Base-by-base conservation (phyloP, 2,888 invertebrate species). In the Taphrorychus bicolor region DNA sequence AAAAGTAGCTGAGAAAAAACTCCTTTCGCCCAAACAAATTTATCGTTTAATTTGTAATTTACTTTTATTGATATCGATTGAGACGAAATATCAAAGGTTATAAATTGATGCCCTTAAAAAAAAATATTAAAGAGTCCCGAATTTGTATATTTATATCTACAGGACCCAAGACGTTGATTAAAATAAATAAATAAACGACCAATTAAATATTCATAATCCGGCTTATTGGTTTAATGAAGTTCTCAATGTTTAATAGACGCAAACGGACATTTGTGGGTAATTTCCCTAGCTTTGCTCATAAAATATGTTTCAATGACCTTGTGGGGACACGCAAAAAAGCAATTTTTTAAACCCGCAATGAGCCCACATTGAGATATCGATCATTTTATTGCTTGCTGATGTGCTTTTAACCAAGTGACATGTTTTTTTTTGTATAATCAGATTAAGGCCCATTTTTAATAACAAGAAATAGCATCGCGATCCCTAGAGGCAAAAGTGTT, bases 201-300 rank as follows among this genome's bases (percentile, higher is more conserved):
- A 32, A 32, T 32, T 9, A 32, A 1, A 32, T 3, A 9, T 32
- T 32, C 32, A 3, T 32, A 32, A 2, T 32, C 11, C 32, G 7
- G 32, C 1, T 32, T 3, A 32, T 32, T 32, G 32, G 32, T 32
- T 42, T 62, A 56, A 62, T 62, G 14, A 32, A 62, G 56, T 62
- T 56, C 45, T 54, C 52, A 56, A 62, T 54, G 54, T 45, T 54
- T 62, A 56, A 62, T 53, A 23, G 62, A 56, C 24, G 18, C 53
- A 62, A 62, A 54, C 48, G 32, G 17, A 54, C 22, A 56, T 62
- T 56, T 62, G 62, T 54, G 32, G 52, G 53, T 62, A 62, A 56
- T 62, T 62, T 62, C 48, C 62, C 45, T 56, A 24, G 22, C 24
- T 32, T 45, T 45, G 16, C 16, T 17, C 48, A 52, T 21, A 40